Conservation (phyloP, 2,797 vertebrate genomes). For the Melanogrammus aeglefinus region DNA sequence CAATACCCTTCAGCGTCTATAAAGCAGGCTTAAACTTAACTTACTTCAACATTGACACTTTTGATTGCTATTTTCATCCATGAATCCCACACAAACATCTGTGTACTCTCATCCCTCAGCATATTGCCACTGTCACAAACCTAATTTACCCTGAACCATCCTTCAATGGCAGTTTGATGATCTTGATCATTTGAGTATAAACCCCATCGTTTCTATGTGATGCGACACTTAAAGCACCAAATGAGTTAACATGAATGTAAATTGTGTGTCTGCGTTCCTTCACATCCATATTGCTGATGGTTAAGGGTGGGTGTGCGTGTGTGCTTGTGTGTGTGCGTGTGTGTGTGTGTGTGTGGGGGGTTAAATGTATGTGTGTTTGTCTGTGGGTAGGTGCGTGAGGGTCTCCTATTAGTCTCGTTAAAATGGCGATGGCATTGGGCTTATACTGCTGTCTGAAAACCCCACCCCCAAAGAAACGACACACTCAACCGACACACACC, state of each 20-base stretch:
- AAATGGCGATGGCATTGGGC: constrained; percentile 48
- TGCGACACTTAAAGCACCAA: too few species aligned
- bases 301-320: neutral
- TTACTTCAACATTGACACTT: neutral
- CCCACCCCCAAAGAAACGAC: neutral
- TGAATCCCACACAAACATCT: too few species aligned
- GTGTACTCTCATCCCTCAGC: too few species aligned
- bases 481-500: neutral
- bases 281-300: too few species aligned
- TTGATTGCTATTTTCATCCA: too few species aligned
- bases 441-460: constrained; percentile 42
- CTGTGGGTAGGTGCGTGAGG: constrained; percentile 56
- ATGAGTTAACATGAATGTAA: neutral
- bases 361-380: constrained; percentile 29
- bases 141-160: too few species aligned
- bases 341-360: neutral
- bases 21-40: too few species aligned
- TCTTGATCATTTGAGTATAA: too few species aligned
- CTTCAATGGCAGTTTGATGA: too few species aligned
- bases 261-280: neutral
- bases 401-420: constrained; percentile 55
- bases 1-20: too few species aligned
- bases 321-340: constrained; percentile 5
- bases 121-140: too few species aligned
- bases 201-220: too few species aligned